Percentiles rank a stretch among this genome's conserved stretches.
Evolutionary conservation across 2,888 invertebrate genomes (phyloP).

Genomic region (Sericinus montela): DNA sequence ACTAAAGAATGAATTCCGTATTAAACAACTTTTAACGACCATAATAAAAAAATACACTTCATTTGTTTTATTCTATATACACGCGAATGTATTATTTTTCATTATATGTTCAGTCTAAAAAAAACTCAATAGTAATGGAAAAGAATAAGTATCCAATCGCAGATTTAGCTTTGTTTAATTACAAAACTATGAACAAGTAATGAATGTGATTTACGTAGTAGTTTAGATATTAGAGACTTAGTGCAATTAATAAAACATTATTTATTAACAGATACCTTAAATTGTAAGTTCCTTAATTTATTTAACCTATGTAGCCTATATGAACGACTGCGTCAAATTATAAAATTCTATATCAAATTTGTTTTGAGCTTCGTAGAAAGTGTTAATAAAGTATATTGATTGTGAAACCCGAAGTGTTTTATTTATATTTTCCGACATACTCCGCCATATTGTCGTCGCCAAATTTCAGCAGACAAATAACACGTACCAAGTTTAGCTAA

Average conservation of each 20-base stretch:
- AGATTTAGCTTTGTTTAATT: background rate
- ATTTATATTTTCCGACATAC: background rate
- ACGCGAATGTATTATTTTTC: background rate
- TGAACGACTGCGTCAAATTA: background rate
- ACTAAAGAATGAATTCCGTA: no score
- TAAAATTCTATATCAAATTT: background rate
- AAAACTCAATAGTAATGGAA: slow-evolving; percentile 9
- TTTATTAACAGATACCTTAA: slow-evolving; percentile 4
- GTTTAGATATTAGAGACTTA: background rate
- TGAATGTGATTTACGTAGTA: background rate
- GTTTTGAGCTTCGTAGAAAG: slow-evolving; percentile 4
- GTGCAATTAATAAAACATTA: background rate
- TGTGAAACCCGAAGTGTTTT: background rate
- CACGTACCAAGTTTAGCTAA: no score
- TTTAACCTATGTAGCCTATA: slow-evolving; percentile 3
- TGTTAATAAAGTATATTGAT: slow-evolving; percentile 7
- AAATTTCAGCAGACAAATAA: no score
- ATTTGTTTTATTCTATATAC: no score
- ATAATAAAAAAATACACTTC: no score
- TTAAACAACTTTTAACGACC: no score
- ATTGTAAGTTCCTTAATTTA: slow-evolving; percentile 11
- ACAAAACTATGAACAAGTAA: background rate
- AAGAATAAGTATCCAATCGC: background rate
- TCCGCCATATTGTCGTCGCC: no score
- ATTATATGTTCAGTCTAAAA: slow-evolving; percentile 15